These are phyloP conservation scores for Cyprinodon tularosa DNA, from an alignment of 2,113 vertebrate species.

Conservation along the genomic window DNA sequence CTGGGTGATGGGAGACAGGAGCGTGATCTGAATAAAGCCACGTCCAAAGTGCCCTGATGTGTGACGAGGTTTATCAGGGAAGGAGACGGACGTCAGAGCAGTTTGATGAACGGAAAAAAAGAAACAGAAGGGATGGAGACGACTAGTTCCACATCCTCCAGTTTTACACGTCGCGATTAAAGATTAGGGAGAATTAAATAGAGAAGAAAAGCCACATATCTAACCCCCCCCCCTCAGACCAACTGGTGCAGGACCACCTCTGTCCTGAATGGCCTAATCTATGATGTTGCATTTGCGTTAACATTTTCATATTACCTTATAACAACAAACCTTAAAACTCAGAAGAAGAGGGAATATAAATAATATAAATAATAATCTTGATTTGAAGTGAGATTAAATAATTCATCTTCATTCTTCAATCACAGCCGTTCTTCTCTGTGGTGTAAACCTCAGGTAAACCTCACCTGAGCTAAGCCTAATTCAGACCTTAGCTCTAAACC, in stretches of 20 bases:
- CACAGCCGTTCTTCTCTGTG: too few relatives aligned
- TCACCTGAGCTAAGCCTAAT: too few relatives aligned
- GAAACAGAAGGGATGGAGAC: not conserved
- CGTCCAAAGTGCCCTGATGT: conserved; percentile 32
- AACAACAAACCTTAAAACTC: too few relatives aligned
- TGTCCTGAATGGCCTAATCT: not conserved
- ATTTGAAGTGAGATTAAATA: too few relatives aligned
- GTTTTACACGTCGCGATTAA: conserved; percentile 11
- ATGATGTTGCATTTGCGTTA: too few relatives aligned
- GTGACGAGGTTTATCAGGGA: conserved; percentile 1
- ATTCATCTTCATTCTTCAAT: too few relatives aligned
- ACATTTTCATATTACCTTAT: too few relatives aligned
- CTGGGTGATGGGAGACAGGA: conserved; percentile 57
- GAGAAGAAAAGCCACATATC: not conserved
- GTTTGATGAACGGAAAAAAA: conserved; percentile 24
- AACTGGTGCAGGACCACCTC: not conserved
- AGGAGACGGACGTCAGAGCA: not conserved
- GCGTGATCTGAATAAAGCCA: conserved; percentile 58
- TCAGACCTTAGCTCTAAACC: too few relatives aligned
- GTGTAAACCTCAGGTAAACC: too few relatives aligned
- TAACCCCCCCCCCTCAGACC: not conserved
- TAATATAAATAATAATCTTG: too few relatives aligned
- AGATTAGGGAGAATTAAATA: conserved; percentile 7
- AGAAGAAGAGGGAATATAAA: too few relatives aligned
- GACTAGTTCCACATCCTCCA: conserved; percentile 15